Percentiles rank a stretch among this genome's conserved stretches.
These are phyloP conservation scores for Coracopsis vasa DNA, from an alignment of 2,113 vertebrate species.

Conservation along the genomic window DNA sequence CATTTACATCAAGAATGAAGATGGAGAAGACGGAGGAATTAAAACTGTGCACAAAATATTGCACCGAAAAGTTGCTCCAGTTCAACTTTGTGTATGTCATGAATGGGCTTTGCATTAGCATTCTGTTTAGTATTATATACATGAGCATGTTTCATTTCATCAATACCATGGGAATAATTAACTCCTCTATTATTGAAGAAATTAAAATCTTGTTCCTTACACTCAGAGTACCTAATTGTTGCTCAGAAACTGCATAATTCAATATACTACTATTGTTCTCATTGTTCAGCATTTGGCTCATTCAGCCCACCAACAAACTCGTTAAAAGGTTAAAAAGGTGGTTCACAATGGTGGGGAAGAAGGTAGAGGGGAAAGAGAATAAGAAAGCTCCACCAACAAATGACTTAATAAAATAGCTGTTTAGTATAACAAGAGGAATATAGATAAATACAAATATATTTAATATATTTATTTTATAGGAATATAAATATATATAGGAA, in stretches of 20 bases:
- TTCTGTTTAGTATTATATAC: neutral
- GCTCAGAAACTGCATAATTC: neutral
- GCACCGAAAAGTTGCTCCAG: neutral
- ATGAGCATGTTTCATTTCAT: neutral
- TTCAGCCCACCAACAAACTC: neutral
- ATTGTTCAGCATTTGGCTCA: neutral
- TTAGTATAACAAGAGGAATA: neutral
- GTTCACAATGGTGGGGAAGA: fast-evolving
- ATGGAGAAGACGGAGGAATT: fast-evolving
- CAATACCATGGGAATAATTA: neutral
- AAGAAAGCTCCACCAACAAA: neutral
- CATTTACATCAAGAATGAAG: neutral
- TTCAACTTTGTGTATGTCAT: neutral
- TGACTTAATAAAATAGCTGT: neutral
- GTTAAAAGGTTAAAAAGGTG: neutral
- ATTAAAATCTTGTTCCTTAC: neutral
- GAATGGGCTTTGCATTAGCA: fast-evolving
- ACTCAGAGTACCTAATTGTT: neutral
- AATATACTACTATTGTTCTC: neutral
- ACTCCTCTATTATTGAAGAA: neutral
- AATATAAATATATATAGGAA: too few species aligned
- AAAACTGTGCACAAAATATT: neutral
- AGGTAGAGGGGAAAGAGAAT: neutral
- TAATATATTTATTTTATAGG: too few species aligned
- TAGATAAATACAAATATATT: too few species aligned